Base-by-base conservation (phyloP, 2,888 invertebrate genomes). In the Strigamia crassipes region DNA sequence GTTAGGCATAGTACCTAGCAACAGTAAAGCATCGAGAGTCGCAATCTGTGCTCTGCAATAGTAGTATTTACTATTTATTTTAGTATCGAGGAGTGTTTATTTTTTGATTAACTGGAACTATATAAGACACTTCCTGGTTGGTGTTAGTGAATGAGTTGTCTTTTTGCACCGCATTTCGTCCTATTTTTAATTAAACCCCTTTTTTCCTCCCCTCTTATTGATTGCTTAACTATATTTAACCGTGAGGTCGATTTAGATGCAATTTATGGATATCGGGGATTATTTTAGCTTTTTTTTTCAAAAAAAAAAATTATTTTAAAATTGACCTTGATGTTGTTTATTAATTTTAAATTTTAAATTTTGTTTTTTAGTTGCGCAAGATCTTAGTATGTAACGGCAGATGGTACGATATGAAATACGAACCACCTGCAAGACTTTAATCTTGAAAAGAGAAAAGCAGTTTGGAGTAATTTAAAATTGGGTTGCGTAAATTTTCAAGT, bases 341-440 rank as follows among this genome's bases (percentile, higher is more conserved):
- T 23, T 66, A 66, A 66, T 23, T 23, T 66, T 66, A 21, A 66
- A 21, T 66, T 66, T 66, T n/a, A 21, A 66, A 23, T 23, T 73
- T 73, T 73, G 31, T 31, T 73, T 73, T 73, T 73, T 73, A 31
- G 13, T 73, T 73, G 27, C 73, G 31, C 73, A 73, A 73, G 27
- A 27, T 73, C 12, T 10, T 73, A 27, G 10, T 27, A 73, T 73
- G 13, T 27, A 6, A 73, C n/a, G 15, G 73, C 73, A 73, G 73
- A 31, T 73, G 73, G 73, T 73, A 31, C 31, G 73, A 73, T 73
- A 73, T 73, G 73, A 73, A 73, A 73, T 73, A 18, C 27, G 31
- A 73, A 73, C 73, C 73, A 27, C 73, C 73, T 73, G 73, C 73
- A 73, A 73, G 73, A 73, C 73, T 31, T 73, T 73, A 73, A 73